Base-by-base conservation (phyloP, 1,140 invertebrate species). In the Holotrichia oblita region DNA sequence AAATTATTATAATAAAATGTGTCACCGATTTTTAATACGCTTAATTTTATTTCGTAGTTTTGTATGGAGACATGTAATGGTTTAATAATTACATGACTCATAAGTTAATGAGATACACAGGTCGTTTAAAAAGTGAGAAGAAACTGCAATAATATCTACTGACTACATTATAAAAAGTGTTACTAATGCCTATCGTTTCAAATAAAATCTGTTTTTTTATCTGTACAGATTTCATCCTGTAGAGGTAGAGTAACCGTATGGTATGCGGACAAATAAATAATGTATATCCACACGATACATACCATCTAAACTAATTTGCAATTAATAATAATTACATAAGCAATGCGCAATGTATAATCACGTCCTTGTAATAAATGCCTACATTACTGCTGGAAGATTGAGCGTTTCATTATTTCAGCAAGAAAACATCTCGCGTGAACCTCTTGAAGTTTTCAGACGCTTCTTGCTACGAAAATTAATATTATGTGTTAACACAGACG, bases 301-400 rank as follows among this genome's bases (percentile, higher is more conserved):
- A 55, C 48, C 48, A 17, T 55, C 48, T 14, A 55, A 17, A 14
- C 48, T 55, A 55, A 55, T 55, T 55, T 55, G 14, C 48, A 55
- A 55, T 55, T 55, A 55, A 55, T 55, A 55, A 55, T 55, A 55
- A 55, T 55, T 55, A 55, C 48, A 55, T 55, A 55, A 55, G 14
- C 17, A 55, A 14, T 14, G 17, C n/a, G 48, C 17, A 55, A 55
- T 55, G 17, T 55, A 17, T 55, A 55, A 55, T 55, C 48, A 17
- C 48, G 48, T 6, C 48, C 48, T 55, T 55, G 48, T 55, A 55
- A 55, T 55, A 17, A 55, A 55, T 55, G 48, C 48, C 6, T 17
- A n/a, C 48, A 17, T 34, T 4, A 14, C 6, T 55, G 14, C 14
- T 17, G 48, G 7, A 48, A n/a, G 48, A 55, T 55, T 55, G 17